These are phyloP conservation scores for Meandrina meandrites DNA, from an alignment of 92 coral and sea anemone genomes.

Conservation along the genomic window DNA sequence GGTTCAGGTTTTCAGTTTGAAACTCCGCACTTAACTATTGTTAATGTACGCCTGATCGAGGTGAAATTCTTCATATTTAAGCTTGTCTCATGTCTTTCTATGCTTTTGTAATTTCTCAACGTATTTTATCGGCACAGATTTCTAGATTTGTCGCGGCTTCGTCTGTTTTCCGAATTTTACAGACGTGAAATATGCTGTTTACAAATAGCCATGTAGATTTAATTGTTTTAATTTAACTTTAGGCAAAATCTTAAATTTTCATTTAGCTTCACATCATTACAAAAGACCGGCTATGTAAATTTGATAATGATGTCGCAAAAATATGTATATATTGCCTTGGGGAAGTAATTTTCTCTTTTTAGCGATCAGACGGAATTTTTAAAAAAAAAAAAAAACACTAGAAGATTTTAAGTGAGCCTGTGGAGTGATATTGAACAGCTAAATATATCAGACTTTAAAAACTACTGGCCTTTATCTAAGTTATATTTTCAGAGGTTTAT, in stretches of 20 bases:
- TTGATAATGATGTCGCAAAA: not conserved
- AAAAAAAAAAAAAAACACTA: not conserved
- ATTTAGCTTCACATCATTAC: not conserved
- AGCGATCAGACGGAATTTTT: not conserved
- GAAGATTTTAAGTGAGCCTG: not conserved
- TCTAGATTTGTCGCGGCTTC: not conserved
- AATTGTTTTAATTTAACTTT: conserved; percentile 9
- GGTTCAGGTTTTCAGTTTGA: too few relatives aligned
- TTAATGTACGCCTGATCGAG: not conserved
- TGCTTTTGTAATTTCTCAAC: not conserved
- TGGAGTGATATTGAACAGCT: too few relatives aligned
- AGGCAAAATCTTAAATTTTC: not conserved
- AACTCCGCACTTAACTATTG: not conserved
- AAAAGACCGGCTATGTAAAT: not conserved
- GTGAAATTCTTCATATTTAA: not conserved
- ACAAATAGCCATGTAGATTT: not conserved
- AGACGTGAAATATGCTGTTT: not conserved
- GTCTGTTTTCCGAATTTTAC: too few relatives aligned
- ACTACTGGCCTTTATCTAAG: not conserved
- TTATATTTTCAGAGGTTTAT: not conserved
- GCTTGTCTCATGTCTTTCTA: not conserved
- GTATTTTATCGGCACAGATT: not conserved
- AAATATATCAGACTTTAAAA: not conserved
- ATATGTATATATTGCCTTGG: not conserved
- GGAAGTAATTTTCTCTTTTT: not conserved